A percentile compares a stretch with the other conserved stretches of the same genome.
phyloP scores from a whole-genome alignment of 1,140 invertebrate species.

The Caerostris darwini region DNA sequence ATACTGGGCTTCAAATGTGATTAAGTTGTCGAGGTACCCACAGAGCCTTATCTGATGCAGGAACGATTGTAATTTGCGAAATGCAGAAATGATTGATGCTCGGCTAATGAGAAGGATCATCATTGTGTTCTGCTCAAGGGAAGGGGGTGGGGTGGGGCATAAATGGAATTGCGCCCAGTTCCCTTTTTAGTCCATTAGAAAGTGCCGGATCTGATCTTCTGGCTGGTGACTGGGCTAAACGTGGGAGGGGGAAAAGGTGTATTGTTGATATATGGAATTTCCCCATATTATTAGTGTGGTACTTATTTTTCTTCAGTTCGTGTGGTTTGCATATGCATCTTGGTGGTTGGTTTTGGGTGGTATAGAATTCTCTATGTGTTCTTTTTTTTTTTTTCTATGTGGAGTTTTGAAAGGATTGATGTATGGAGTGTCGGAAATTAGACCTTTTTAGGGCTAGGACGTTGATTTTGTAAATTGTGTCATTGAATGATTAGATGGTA shows the following conservation, averaged over 20 bases:
- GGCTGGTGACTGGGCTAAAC: constrained; percentile 9
- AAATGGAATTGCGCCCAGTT: background rate
- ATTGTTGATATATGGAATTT: constrained; percentile 40
- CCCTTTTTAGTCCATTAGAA: constrained; percentile 60
- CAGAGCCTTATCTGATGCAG: constrained; percentile 40
- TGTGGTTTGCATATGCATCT: background rate
- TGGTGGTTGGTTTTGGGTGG: background rate
- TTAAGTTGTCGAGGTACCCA: constrained; percentile 60
- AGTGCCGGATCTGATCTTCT: constrained; percentile 45
- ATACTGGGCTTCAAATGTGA: constrained; percentile 60
- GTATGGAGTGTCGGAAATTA: constrained; percentile 42
- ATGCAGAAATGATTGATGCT: constrained; percentile 71
- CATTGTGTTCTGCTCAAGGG: constrained; percentile 33
- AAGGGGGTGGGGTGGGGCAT: too few species aligned
- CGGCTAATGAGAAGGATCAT: constrained; percentile 70
- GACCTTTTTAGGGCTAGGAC: background rate
- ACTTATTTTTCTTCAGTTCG: background rate
- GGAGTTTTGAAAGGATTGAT: background rate
- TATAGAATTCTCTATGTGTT: background rate
- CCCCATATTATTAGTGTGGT: constrained; percentile 6
- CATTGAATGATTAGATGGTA: background rate
- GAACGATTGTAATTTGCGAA: constrained; percentile 75
- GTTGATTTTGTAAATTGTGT: background rate
- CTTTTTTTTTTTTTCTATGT: background rate
- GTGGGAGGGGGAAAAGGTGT: constrained; percentile 23